Evolutionary conservation across 2,888 invertebrate genomes (phyloP), one percentile per base, ranked within the genome.

Genomic region (Crossocerus cetratus): DNA sequence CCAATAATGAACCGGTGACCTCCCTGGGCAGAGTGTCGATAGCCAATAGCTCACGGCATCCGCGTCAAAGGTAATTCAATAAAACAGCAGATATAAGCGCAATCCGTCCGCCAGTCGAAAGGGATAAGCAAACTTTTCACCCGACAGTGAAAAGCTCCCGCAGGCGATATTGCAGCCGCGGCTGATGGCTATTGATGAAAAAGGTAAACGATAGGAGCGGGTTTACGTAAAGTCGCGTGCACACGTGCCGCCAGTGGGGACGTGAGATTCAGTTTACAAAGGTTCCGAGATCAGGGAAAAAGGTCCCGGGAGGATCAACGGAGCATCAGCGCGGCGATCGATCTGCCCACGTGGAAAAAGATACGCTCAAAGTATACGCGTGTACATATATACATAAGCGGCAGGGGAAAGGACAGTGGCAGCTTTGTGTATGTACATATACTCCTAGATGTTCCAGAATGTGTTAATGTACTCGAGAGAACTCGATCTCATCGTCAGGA

Each of bases 351-450:
- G 71, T 74, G 80, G 81, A 81, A 84, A 86, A 80, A 75, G 71
- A 82, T 83, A 81, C 83, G 82, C 83, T 86, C 86, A 84, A 83
- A 72, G 69, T 55, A 55, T 45, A 32, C 62, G 43, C 42, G 53
- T 65, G 55, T 68, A 70, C 45, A 66, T 65, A 71, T 49, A 55
- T 61, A 67, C 18, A 68, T 62, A 60, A 20, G 49, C 16, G 14
- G 16, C 16, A 49, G 5, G 49, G 5, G 3, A 49, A 49, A 49
- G 62, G 70, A 54, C 55, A 67, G 44, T 67, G 32, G 53, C 45
- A 62, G 62, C 65, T 72, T 68, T 22, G 57, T 64, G 60, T 72
- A 58, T 60, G 20, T 56, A 56, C 58, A 43, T 65, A 65, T 63
- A 65, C 63, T n/a, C 64, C 45, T 75, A 69, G 70, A 67, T 73